Base-by-base conservation (phyloP, 1,140 invertebrate species). In the Cyrtorhinus lividipennis region DNA sequence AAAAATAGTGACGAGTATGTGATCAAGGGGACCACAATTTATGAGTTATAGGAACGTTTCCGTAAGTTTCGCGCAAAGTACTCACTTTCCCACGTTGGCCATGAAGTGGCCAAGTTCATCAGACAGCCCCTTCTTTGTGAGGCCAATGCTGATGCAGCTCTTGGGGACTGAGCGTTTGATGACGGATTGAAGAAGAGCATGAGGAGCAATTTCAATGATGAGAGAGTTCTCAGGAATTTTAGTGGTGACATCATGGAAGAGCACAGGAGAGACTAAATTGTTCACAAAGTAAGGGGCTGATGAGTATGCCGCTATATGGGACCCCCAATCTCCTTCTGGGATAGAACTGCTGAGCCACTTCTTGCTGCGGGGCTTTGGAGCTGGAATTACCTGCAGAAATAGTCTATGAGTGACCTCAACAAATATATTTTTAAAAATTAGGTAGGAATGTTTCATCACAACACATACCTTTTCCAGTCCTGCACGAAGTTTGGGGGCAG, bases 191-290 rank as follows among this genome's bases (percentile, higher is more conserved):
- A 87, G 71, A 2, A 97, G 76, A 67, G 85, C 86, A 71, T 94
- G 91, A 0, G 94, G 92, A 20, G 92, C 92, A 64, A 96, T 84
- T 78, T 87, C 85, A 2, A 69, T 62, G 5, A 59, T 60, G 0
- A 69, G 24, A 0, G 68, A 66, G 18, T 66, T 61, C 12, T 61
- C 61, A 0, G 64, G 67, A 56, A 68, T 62, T 12, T 64, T 56
- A 10, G 45, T 26, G 24, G 56, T 64, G 1, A 64, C 38, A 1
- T 53, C 30, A 2, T 68, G 62, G 56, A 69, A 70, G 0, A 64
- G 22, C 8, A 70, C 65, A 24, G 67, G 63, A 24, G 86, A 89
- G 30, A 81, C 73, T n/a, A 84, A 72, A 67, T 85, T 84, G 70
- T 83, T 81, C 5, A 80, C 78, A 66, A 81, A 79, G 66, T 84